Evolutionary conservation across 2,113 vertebrate genomes (phyloP).

Genomic region (Vimba vimba): DNA sequence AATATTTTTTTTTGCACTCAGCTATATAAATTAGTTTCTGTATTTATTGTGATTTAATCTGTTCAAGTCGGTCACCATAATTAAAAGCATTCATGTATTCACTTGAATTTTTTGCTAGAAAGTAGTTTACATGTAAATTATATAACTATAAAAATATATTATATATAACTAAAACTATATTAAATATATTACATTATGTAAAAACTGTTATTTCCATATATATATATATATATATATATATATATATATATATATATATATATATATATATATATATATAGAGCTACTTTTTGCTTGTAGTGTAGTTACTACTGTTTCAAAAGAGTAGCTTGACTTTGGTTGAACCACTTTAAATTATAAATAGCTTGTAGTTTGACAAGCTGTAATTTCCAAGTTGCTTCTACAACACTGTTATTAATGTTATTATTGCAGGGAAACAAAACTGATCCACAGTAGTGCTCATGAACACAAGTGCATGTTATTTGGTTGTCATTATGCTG

Average conservation of each 20-base stretch:
- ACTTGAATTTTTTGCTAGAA: too few relatives aligned
- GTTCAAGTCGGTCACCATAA: not conserved
- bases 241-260: too few relatives aligned
- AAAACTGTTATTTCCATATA: too few relatives aligned
- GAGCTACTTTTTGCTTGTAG: not conserved
- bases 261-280: too few relatives aligned
- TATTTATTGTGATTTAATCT: too few relatives aligned
- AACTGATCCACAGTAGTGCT: constrained; percentile 13
- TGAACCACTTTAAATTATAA: constrained; percentile 9
- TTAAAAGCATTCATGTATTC: not conserved
- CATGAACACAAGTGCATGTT: constrained; percentile 5
- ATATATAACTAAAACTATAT: too few relatives aligned
- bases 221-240: too few relatives aligned
- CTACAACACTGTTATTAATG: constrained; percentile 5
- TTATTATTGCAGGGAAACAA: not conserved
- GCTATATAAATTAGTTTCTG: not conserved
- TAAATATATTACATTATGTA: too few relatives aligned
- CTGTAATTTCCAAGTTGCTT: not conserved
- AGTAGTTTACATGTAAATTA: too few relatives aligned
- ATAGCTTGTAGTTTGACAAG: constrained; percentile 22
- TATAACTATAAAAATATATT: too few relatives aligned
- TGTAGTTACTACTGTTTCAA: not conserved
- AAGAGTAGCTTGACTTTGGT: not conserved
- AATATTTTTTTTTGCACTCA: not conserved
- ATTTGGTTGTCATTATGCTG: constrained; percentile 21